Conservation (phyloP, 92 coral and sea anemone species). For the Epizoanthus ramosus region DNA sequence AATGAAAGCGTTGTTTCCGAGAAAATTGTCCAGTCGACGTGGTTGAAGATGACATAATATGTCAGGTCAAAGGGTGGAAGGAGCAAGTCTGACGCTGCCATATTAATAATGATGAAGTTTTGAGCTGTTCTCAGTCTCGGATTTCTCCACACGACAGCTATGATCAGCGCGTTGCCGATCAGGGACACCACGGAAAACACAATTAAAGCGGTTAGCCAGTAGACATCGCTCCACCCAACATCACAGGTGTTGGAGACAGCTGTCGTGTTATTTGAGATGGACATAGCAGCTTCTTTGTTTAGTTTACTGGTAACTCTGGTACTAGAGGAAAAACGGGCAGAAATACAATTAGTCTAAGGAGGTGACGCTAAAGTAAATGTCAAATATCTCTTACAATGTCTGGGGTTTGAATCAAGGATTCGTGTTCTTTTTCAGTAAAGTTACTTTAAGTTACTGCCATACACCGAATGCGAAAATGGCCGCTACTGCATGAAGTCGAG, state of each 20-base stretch:
- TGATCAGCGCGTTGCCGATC: slow-evolving; percentile 2
- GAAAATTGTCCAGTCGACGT: neutral
- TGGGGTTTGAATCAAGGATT: no score
- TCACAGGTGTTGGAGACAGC: neutral
- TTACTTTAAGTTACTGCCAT: no score
- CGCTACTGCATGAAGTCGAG: no score
- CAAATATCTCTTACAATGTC: no score
- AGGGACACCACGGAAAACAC: neutral
- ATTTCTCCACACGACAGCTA: slow-evolving; percentile 10
- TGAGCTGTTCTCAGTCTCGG: slow-evolving; percentile 8
- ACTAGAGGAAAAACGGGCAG: no score
- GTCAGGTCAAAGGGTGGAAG: neutral
- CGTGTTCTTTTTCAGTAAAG: no score
- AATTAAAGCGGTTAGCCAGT: neutral
- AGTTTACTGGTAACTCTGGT: no score
- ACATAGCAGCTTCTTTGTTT: neutral
- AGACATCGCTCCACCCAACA: neutral
- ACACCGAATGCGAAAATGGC: no score
- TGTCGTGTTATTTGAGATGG: neutral
- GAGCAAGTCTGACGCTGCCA: slow-evolving; percentile 24
- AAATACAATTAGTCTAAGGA: no score
- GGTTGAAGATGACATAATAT: no score
- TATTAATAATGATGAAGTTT: slow-evolving; percentile 3
- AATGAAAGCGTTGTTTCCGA: neutral
- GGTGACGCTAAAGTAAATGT: no score